A percentile compares a stretch with the other conserved stretches of the same genome.
phyloP scores from a whole-genome alignment of 2,888 invertebrate genomes.

The Actias luna region DNA sequence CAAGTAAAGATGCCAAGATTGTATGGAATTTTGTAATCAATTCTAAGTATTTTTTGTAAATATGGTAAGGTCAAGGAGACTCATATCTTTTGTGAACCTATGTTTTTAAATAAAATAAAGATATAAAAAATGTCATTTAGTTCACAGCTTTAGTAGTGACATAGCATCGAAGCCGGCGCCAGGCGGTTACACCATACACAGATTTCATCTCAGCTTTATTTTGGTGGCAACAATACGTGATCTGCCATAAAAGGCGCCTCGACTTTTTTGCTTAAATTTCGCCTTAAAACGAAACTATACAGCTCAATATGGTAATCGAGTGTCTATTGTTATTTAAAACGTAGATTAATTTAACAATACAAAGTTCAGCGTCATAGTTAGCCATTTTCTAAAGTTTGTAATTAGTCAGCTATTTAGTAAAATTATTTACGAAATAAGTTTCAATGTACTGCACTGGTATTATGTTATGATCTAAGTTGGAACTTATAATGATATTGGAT shows the following conservation, averaged over 20 bases:
- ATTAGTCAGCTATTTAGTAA: background rate
- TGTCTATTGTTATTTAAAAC: slow-evolving; percentile 52
- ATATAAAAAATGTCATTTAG: slow-evolving; percentile 16
- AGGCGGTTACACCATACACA: slow-evolving; percentile 62
- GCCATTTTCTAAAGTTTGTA: background rate
- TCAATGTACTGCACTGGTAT: too few relatives aligned
- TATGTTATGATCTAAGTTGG: too few relatives aligned
- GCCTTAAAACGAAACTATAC: slow-evolving; percentile 45
- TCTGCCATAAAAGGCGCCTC: slow-evolving; percentile 57
- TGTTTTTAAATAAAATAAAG: too few relatives aligned
- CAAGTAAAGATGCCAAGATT: too few relatives aligned
- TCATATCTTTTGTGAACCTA: too few relatives aligned
- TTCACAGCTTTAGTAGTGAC: slow-evolving; percentile 25
- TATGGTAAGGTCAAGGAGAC: too few relatives aligned
- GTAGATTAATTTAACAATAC: slow-evolving; percentile 13
- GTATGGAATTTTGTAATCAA: too few relatives aligned
- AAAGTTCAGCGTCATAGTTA: background rate
- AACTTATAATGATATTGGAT: too few relatives aligned
- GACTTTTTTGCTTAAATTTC: slow-evolving; percentile 56
- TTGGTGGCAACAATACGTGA: slow-evolving; percentile 73
- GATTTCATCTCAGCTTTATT: slow-evolving; percentile 73
- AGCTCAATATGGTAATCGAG: slow-evolving; percentile 47
- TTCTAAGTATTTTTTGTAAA: too few relatives aligned
- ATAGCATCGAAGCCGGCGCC: slow-evolving; percentile 54
- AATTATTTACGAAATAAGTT: background rate